Base-by-base conservation (phyloP, 1,140 invertebrate genomes). In the Ctenoplectra terminalis region DNA sequence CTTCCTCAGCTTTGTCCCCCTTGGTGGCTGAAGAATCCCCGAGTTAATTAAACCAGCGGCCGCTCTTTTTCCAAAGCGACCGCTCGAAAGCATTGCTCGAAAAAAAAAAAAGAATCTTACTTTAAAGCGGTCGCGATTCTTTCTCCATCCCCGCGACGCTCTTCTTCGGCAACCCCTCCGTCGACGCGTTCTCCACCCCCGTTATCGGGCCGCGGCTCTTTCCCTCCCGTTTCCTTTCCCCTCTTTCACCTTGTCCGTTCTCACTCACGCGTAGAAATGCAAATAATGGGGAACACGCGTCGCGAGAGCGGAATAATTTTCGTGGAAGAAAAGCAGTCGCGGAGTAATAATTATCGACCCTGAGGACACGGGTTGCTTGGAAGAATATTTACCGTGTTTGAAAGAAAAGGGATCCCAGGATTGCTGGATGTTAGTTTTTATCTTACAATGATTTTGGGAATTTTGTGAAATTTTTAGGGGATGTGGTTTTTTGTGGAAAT, bases 81-180 rank as follows among this genome's bases (percentile, higher is more conserved):
- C 37, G 48, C 63, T 20, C 64, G 66, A 70, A 78, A 78, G 75
- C 64, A 70, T 78, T 40, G 46, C 29, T 60, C 23, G 40, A 11
- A 0, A 64, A n/a, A n/a, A n/a, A n/a, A n/a, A 70, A 69, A 46
- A 34, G 40, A 70, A 63, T 78, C 75, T 78, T 70, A 78, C 54
- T 78, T 78, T 70, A 78, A 78, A 78, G 66, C 75, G 75, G 50
- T 71, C 75, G 75, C 43, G 75, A 78, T 71, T 78, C 75, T 70
- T 56, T 56, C 61, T 54, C 54, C 40, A 13, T 20, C 63, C 23
- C 13, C 43, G 43, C 9, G 20, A 29, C 29, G 29, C 26, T 17
- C 1, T 8, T 52, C 50, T 56, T 31, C 75, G 1, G 6, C 40
- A n/a, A 23, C 37, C 61, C 37, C 70, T 20, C 8, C n/a, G 73